Evolutionary conservation across 2,888 invertebrate genomes (phyloP).

Genomic region (Harmothoe impar): DNA sequence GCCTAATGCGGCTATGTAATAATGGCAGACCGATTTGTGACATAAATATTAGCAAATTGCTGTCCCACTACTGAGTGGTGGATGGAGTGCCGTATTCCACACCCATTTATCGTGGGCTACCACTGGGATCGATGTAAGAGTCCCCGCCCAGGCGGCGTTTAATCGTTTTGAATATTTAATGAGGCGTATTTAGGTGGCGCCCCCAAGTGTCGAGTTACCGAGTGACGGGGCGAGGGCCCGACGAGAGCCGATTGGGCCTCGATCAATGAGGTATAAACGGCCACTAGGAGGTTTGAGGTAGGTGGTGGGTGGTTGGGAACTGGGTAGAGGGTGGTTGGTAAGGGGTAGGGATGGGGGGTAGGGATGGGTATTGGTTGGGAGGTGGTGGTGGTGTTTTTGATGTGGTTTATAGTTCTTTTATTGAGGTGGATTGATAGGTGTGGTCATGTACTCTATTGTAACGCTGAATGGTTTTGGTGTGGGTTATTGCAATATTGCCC

Average conservation of each 20-base stretch:
- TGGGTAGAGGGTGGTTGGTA: too few species aligned
- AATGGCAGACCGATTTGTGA: slow-evolving; percentile 24
- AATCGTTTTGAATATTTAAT: slow-evolving; percentile 28
- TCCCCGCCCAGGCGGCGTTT: not conserved
- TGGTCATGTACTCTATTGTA: too few species aligned
- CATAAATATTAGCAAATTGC: slow-evolving; percentile 35
- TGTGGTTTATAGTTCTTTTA: too few species aligned
- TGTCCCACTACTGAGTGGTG: not conserved
- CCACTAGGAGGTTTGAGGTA: too few species aligned
- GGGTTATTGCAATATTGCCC: too few species aligned
- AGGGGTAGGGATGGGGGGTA: too few species aligned
- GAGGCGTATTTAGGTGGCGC: slow-evolving; percentile 27
- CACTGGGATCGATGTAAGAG: not conserved
- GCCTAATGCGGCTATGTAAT: not conserved
- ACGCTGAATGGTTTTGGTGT: too few species aligned
- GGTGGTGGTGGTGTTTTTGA: too few species aligned
- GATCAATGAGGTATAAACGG: not conserved
- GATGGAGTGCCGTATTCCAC: not conserved
- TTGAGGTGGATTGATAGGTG: too few species aligned
- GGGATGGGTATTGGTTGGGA: too few species aligned
- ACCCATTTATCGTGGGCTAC: slow-evolving; percentile 23
- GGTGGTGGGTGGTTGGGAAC: too few species aligned
- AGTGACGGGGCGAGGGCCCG: not conserved
- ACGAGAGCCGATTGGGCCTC: not conserved
- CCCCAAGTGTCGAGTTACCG: slow-evolving; percentile 3